Conservation (phyloP, 2,113 vertebrate genomes). For the Suncus etruscus region DNA sequence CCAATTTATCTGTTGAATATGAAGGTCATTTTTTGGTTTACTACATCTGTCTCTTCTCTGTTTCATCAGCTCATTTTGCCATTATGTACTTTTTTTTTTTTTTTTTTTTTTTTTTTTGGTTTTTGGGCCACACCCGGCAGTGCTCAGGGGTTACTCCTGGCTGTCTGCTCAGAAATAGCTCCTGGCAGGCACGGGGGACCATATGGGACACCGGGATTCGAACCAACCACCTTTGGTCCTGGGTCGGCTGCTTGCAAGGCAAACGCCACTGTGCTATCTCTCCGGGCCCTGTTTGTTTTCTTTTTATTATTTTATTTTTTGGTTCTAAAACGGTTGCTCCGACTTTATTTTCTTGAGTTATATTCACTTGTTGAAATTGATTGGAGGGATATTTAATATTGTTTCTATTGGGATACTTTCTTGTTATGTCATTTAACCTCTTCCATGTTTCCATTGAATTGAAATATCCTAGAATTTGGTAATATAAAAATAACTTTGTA, state of each 20-base stretch:
- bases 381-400: conserved; percentile 1
- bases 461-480: neutral
- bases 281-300: too few relatives aligned
- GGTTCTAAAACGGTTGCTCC: conserved; percentile 1
- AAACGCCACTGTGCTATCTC: too few relatives aligned
- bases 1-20: neutral
- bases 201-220: too few relatives aligned
- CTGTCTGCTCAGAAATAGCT: too few relatives aligned
- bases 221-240: too few relatives aligned
- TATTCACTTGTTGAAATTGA: conserved; percentile 8
- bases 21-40: neutral
- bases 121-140: too few relatives aligned
- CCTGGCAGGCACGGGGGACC: too few relatives aligned
- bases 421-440: conserved; percentile 23
- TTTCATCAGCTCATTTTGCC: conserved; percentile 8
- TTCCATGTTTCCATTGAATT: neutral
- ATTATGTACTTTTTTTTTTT: neutral
- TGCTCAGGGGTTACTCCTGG: too few relatives aligned
- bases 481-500: conserved; percentile 25
- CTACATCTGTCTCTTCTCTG: neutral
- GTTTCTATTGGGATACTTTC: neutral
- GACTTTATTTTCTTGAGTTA: neutral
- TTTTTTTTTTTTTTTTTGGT: neutral
- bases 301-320: neutral
- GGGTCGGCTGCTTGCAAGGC: too few relatives aligned